Conservation (phyloP, 2,113 vertebrate genomes). For the Alaudala cheleensis region DNA sequence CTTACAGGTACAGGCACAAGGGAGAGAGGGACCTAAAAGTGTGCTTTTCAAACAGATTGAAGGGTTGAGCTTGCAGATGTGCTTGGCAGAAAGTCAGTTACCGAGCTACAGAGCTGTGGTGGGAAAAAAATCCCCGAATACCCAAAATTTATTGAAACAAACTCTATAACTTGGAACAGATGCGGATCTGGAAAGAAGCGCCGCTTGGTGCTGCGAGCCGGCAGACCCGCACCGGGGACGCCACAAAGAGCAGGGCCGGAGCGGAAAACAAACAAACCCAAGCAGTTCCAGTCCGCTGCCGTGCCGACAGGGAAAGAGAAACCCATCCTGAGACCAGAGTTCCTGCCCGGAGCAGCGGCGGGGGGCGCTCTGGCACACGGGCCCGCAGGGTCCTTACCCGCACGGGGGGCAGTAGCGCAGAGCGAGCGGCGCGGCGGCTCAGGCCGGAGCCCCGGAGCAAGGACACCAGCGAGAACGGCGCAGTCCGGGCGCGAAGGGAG, state of each 20-base stretch:
- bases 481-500: not conserved
- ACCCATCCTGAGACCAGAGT: rapidly evolving
- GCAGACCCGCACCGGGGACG: not conserved
- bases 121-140: rapidly evolving
- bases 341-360: not conserved
- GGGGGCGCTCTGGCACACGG: not conserved
- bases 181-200: rapidly evolving
- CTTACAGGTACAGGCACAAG: not conserved
- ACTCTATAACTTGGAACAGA: rapidly evolving
- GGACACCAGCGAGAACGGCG: not conserved
- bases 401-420: rapidly evolving
- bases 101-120: not conserved
- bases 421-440: not conserved
- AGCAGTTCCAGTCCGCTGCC: no score
- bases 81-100: not conserved
- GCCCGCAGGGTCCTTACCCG: not conserved
- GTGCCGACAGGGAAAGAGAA: not conserved
- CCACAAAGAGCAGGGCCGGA: not conserved
- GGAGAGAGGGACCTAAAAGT: no score
- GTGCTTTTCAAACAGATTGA: rapidly evolving
- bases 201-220: not conserved
- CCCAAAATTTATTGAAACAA: rapidly evolving
- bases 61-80: rapidly evolving
- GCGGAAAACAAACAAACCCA: no score
- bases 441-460: not conserved